A percentile compares a stretch with the other conserved stretches of the same genome.
phyloP scores from a whole-genome alignment of 92 coral and sea anemone species.

The Epizoanthus illoricatus region DNA sequence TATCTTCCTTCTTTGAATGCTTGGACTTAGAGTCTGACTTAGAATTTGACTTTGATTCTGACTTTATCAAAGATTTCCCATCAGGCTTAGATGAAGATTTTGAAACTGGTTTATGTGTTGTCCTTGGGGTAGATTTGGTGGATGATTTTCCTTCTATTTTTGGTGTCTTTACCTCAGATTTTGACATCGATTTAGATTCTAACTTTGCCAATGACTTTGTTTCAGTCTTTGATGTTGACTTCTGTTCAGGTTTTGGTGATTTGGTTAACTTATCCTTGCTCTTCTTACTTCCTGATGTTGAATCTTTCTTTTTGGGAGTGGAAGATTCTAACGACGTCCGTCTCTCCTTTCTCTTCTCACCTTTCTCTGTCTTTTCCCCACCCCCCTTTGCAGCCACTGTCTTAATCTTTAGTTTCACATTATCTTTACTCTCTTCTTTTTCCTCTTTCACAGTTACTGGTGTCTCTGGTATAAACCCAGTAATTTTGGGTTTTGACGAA shows the following conservation, averaged over 20 bases:
- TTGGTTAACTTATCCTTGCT: slow-evolving; percentile 23
- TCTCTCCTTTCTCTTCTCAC: slow-evolving; percentile 24
- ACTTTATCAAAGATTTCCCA: neutral
- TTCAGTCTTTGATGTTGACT: neutral
- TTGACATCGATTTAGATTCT: neutral
- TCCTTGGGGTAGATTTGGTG: slow-evolving; percentile 1
- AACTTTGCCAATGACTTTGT: neutral
- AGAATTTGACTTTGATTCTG: slow-evolving; percentile 6
- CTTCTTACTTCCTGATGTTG: slow-evolving; percentile 20
- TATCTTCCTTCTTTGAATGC: slow-evolving; percentile 62
- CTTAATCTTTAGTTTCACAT: slow-evolving; percentile 82
- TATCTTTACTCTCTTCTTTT: slow-evolving; percentile 65
- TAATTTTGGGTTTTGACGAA: slow-evolving; percentile 38
- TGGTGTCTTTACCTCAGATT: slow-evolving; percentile 34
- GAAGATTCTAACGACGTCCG: neutral
- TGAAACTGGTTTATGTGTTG: neutral
- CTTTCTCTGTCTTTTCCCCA: slow-evolving; percentile 41
- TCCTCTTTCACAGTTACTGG: slow-evolving; percentile 50
- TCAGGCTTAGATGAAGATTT: slow-evolving; percentile 3
- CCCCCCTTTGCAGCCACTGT: slow-evolving; percentile 67
- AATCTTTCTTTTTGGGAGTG: slow-evolving; percentile 32
- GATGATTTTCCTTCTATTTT: slow-evolving; percentile 37
- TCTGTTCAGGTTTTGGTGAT: slow-evolving; percentile 13
- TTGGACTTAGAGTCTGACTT: slow-evolving; percentile 29
- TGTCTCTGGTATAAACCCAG: slow-evolving; percentile 71